Percentiles rank a stretch among this genome's conserved stretches.
phyloP scores from a whole-genome alignment of 2,888 invertebrate genomes.

The Hartigia nigra region DNA sequence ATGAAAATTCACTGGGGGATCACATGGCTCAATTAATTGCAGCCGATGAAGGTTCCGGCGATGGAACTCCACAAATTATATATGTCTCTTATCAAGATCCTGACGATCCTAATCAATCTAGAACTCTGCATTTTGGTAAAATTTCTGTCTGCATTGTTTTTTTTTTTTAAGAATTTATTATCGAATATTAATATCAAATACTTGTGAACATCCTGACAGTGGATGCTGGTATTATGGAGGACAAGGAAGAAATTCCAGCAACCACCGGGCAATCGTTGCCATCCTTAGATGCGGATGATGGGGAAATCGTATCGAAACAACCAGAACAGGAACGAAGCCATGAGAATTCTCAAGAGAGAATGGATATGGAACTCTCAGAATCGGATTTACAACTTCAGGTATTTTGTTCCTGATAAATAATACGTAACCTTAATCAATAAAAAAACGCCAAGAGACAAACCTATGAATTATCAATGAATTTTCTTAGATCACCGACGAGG shows the following conservation, averaged over 20 bases:
- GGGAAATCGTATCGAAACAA: conserved; percentile 36
- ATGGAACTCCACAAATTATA: conserved; percentile 66
- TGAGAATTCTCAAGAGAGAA: conserved; percentile 36
- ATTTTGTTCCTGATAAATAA: background rate
- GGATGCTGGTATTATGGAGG: conserved; percentile 49
- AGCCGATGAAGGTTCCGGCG: conserved; percentile 52
- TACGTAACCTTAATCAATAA: background rate
- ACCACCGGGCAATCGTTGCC: conserved; percentile 44
- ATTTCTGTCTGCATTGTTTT: background rate
- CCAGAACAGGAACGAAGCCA: conserved; percentile 28
- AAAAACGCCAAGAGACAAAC: background rate
- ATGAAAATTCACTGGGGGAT: conserved; percentile 44
- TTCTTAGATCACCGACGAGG: conserved; percentile 74
- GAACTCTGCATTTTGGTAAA: conserved; percentile 61
- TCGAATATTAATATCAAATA: background rate
- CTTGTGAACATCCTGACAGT: conserved; percentile 31
- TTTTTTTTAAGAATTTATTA: conserved; percentile 1
- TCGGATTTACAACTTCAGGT: conserved; percentile 60
- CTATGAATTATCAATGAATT: background rate
- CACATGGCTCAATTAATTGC: conserved; percentile 56
- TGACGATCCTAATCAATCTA: conserved; percentile 62
- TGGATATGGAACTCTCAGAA: conserved; percentile 49
- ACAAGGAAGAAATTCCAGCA: conserved; percentile 37
- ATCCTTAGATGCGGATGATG: conserved; percentile 43
- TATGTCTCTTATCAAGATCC: conserved; percentile 69